These are phyloP conservation scores for Conops quadrifasciatus DNA, from an alignment of 2,888 invertebrate species.

Conservation along the genomic window DNA sequence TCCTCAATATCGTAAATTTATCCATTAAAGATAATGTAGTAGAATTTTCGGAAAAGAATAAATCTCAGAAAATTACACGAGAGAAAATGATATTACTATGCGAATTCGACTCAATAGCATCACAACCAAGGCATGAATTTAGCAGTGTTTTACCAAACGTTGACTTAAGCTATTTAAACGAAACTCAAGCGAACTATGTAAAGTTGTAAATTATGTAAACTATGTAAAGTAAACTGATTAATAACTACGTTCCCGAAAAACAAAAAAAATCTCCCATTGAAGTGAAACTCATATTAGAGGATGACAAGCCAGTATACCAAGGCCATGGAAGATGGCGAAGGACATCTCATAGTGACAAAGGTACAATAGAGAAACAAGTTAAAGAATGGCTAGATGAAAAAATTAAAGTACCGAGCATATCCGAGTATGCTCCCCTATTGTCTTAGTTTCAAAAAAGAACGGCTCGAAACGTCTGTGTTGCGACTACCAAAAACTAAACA, in stretches of 20 bases:
- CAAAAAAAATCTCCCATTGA: neutral
- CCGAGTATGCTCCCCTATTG: neutral
- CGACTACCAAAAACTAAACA: slow-evolving; percentile 41
- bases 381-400: slow-evolving; percentile 22
- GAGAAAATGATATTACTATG: too few relatives aligned
- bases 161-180: too few relatives aligned
- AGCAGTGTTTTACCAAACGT: too few relatives aligned
- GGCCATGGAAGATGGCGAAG: neutral
- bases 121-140: too few relatives aligned
- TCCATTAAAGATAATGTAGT: neutral
- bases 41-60: neutral
- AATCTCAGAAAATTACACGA: too few relatives aligned
- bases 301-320: slow-evolving; percentile 4
- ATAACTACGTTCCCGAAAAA: neutral
- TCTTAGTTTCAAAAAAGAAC: neutral
- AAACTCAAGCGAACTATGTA: too few relatives aligned
- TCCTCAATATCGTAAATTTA: slow-evolving; percentile 12
- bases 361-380: neutral
- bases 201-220: too few relatives aligned
- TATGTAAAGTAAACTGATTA: too few relatives aligned
- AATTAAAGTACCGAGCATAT: slow-evolving; percentile 23
- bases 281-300: slow-evolving; percentile 16
- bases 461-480: slow-evolving; percentile 37
- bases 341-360: neutral
- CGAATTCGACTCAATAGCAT: too few relatives aligned